These are phyloP conservation scores for Hippolais icterina DNA, from an alignment of 2,113 vertebrate genomes.

Conservation along the genomic window DNA sequence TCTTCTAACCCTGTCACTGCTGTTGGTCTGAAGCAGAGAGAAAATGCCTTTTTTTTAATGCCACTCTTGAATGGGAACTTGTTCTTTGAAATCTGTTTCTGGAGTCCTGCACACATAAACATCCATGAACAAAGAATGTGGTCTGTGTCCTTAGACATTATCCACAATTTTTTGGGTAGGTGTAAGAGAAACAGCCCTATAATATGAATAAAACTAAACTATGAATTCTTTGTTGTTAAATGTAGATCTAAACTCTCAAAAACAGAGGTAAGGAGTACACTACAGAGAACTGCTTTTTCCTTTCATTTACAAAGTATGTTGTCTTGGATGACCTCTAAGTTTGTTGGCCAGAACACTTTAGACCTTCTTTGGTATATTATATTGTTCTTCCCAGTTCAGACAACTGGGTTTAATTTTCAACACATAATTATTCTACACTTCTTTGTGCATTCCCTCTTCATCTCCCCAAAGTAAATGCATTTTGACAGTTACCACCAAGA, in stretches of 20 bases:
- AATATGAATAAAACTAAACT: neutral
- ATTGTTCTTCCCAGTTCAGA: slow-evolving; percentile 44
- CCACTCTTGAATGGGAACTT: neutral
- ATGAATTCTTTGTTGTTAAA: neutral
- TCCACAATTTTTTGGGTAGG: neutral
- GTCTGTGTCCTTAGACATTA: neutral
- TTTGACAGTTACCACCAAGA: slow-evolving; percentile 50
- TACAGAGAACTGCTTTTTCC: neutral
- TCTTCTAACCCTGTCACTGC: neutral
- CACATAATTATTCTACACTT: slow-evolving; percentile 39
- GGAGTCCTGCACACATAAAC: neutral
- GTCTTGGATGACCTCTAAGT: slow-evolving; percentile 25
- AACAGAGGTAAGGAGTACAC: neutral
- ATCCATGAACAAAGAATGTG: neutral
- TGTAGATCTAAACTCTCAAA: neutral
- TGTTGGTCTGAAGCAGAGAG: neutral
- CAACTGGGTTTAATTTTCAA: slow-evolving; percentile 59
- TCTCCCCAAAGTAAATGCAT: slow-evolving; percentile 22
- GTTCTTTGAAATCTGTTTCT: neutral
- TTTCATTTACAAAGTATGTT: neutral
- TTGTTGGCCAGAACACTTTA: slow-evolving; percentile 15
- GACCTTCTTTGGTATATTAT: slow-evolving; percentile 35
- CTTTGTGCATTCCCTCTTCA: slow-evolving; percentile 24
- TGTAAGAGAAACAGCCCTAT: neutral
- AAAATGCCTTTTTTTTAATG: neutral